A percentile compares a stretch with the other conserved stretches of the same genome.
Evolutionary conservation across 2,113 vertebrate species (phyloP).

Genomic region (Eptesicus fuscus): DNA sequence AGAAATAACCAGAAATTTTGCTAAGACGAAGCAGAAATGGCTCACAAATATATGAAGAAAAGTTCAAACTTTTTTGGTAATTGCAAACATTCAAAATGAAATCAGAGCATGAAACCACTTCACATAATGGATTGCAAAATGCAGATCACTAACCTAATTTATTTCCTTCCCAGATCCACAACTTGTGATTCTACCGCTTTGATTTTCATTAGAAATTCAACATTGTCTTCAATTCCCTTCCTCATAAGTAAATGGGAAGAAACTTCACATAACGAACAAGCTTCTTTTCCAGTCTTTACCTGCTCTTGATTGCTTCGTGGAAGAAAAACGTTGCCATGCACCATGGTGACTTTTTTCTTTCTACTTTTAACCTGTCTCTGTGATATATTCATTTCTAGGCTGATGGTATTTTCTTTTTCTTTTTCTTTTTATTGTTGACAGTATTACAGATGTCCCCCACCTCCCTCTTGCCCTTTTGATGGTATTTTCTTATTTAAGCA

Average conservation of each 20-base stretch:
- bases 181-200: background rate
- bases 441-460: too few relatives aligned
- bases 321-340: background rate
- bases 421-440: too few relatives aligned
- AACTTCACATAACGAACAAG: background rate
- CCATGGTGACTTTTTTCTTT: background rate
- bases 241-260: background rate
- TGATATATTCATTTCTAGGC: background rate
- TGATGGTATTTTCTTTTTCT: background rate
- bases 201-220: constrained; percentile 2
- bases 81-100: background rate
- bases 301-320: background rate
- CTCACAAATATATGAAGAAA: background rate
- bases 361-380: background rate
- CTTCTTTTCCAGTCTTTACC: background rate
- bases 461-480: too few relatives aligned
- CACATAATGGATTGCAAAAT: background rate
- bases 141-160: background rate
- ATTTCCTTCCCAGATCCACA: background rate
- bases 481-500: background rate
- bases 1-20: background rate
- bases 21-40: background rate
- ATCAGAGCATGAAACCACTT: background rate
- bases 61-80: background rate
- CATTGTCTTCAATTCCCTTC: background rate